These are phyloP conservation scores for Chironomus striatipennis DNA, from an alignment of 1,140 invertebrate genomes.

Conservation along the genomic window DNA sequence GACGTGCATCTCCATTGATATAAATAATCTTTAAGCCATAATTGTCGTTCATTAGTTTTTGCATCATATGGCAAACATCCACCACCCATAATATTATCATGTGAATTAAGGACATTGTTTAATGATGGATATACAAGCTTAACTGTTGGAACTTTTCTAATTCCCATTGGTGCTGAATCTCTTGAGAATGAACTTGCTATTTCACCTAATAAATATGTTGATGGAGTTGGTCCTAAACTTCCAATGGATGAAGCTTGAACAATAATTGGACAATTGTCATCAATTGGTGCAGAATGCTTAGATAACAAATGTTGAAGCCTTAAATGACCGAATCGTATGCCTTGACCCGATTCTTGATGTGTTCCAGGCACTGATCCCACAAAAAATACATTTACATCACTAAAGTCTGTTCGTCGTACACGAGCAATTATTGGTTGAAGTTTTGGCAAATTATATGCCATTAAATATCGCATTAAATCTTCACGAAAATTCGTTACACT, in stretches of 20 bases:
- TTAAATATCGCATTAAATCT: conserved; percentile 74
- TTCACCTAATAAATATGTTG: conserved; percentile 60
- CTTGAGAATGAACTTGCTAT: conserved; percentile 53
- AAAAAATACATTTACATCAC: conserved; percentile 73
- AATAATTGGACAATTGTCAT: conserved; percentile 44
- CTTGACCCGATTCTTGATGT: conserved; percentile 48
- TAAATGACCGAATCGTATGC: conserved; percentile 60
- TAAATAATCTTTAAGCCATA: conserved; percentile 69
- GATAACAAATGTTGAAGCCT: conserved; percentile 56
- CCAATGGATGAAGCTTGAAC: conserved; percentile 90
- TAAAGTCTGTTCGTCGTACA: conserved; percentile 70
- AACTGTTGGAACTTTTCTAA: conserved; percentile 34
- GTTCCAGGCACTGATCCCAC: conserved; percentile 76
- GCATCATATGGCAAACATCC: conserved; percentile 83
- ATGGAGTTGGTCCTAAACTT: conserved; percentile 59
- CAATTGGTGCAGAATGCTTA: conserved; percentile 49
- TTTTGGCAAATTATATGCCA: conserved; percentile 57
- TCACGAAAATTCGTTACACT: conserved; percentile 77
- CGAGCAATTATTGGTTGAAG: conserved; percentile 64
- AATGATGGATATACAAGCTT: conserved; percentile 55
- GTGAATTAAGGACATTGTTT: conserved; percentile 72
- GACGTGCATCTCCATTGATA: conserved; percentile 73
- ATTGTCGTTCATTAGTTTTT: conserved; percentile 72
- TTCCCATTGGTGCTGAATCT: conserved; percentile 37
- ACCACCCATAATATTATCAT: conserved; percentile 75